These are phyloP conservation scores for Eremobia ochroleuca DNA, from an alignment of 2,888 invertebrate species.

Conservation along the genomic window DNA sequence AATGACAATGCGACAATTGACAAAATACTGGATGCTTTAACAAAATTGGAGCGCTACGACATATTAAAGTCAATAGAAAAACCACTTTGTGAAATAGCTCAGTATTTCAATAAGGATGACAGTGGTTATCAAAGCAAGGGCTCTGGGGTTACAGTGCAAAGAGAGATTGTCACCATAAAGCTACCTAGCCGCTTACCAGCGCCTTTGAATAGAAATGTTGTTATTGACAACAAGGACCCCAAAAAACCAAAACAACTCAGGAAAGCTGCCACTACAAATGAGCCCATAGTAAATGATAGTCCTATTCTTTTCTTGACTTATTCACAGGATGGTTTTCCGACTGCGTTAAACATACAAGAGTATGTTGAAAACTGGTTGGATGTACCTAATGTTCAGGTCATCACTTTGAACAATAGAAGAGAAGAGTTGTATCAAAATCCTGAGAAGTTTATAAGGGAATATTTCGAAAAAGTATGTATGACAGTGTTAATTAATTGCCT, in stretches of 20 bases:
- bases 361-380: conserved; percentile 87
- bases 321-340: conserved; percentile 88
- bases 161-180: conserved; percentile 83
- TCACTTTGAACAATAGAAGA: conserved; percentile 87
- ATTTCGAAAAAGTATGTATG: conserved; percentile 89
- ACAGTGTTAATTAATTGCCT: not conserved
- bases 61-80: conserved; percentile 88
- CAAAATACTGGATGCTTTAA: conserved; percentile 87
- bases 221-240: conserved; percentile 75
- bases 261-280: conserved; percentile 69
- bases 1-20: conserved; percentile 89
- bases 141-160: conserved; percentile 71
- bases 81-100: conserved; percentile 81
- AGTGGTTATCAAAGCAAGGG: conserved; percentile 86
- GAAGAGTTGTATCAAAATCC: conserved; percentile 89
- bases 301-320: conserved; percentile 89
- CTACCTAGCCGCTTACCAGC: conserved; percentile 84
- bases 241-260: conserved; percentile 76
- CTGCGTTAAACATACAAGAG: conserved; percentile 86
- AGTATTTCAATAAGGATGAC: conserved; percentile 85
- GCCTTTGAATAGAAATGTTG: conserved; percentile 81
- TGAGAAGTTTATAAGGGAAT: conserved; percentile 90
- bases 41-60: conserved; percentile 88
- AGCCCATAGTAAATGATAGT: conserved; percentile 74
- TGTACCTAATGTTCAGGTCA: conserved; percentile 80